A percentile compares a stretch with the other conserved stretches of the same genome.
These are phyloP conservation scores for Drosophila prostipennis DNA, from an alignment of 2,888 invertebrate genomes.

Conservation along the genomic window DNA sequence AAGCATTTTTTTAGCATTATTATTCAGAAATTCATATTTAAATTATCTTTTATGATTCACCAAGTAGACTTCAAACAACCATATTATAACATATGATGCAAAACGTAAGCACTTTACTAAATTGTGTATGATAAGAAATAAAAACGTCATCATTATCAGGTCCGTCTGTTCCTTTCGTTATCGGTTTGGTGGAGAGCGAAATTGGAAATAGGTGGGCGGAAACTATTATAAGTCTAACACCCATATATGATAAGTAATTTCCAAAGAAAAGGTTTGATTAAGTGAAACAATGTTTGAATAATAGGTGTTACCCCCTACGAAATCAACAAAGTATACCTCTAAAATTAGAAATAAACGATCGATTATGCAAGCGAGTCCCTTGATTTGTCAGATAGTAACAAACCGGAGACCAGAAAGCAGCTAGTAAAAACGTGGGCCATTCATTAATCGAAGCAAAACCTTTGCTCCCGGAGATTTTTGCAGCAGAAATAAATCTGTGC, in stretches of 20 bases:
- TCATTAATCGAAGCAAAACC: slow-evolving; percentile 62
- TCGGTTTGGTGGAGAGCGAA: neutral
- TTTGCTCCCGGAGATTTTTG: slow-evolving; percentile 79
- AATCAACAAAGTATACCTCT: neutral
- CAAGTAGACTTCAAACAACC: neutral
- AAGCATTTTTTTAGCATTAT: too few relatives aligned
- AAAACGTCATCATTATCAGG: slow-evolving; percentile 39
- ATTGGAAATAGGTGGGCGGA: neutral
- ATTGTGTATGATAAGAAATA: slow-evolving; percentile 20
- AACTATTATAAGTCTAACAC: neutral
- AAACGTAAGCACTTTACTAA: slow-evolving; percentile 11
- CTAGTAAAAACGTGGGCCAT: slow-evolving; percentile 53
- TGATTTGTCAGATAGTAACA: slow-evolving; percentile 33
- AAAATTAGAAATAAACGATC: slow-evolving; percentile 9
- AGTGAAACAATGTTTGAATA: too few relatives aligned
- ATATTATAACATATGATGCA: slow-evolving; percentile 2
- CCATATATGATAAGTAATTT: neutral
- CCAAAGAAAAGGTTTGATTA: neutral
- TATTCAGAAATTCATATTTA: too few relatives aligned
- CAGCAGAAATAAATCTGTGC: slow-evolving; percentile 57
- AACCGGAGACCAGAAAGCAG: slow-evolving; percentile 21
- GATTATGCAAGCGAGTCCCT: slow-evolving; percentile 5
- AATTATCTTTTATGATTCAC: neutral
- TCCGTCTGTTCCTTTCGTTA: neutral
- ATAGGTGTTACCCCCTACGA: neutral